Evolutionary conservation across 2,797 vertebrate species (phyloP).

Genomic region (Emys orbicularis): DNA sequence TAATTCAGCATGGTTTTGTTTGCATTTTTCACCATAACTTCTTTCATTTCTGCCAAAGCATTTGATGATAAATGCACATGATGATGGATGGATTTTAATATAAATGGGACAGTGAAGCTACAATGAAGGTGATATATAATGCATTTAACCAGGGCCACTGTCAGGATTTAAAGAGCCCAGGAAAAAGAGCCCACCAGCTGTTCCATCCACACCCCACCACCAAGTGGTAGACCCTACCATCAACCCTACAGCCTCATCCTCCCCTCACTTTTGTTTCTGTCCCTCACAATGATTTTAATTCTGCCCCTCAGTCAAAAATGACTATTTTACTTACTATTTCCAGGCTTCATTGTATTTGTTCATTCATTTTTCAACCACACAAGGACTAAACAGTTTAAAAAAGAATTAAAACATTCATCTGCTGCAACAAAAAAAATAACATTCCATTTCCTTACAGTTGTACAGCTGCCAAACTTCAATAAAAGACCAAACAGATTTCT

Average conservation of each 20-base stretch:
- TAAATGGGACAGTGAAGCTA: neutral
- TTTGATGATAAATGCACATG: neutral
- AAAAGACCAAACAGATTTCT: neutral
- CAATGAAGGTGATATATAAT: neutral
- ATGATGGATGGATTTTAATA: neutral
- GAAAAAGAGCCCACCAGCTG: neutral
- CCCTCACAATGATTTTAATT: neutral
- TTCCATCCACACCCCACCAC: neutral
- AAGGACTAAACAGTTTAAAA: neutral
- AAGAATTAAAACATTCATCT: neutral
- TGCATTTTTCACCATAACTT: neutral
- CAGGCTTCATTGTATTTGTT: neutral
- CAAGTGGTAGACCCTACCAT: neutral
- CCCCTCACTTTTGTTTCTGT: neutral
- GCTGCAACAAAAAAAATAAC: neutral
- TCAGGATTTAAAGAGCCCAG: neutral
- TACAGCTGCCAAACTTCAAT: conserved; percentile 6
- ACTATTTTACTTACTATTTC: too few relatives aligned
- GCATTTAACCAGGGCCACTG: neutral
- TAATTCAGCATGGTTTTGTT: neutral
- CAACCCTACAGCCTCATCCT: neutral
- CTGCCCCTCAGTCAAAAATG: neutral
- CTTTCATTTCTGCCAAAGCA: neutral
- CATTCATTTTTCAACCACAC: neutral
- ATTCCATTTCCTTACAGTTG: neutral